Percentiles rank a stretch among this genome's conserved stretches.
These are phyloP conservation scores for Ectemnius cavifrons DNA, from an alignment of 2,888 invertebrate species.

Conservation along the genomic window DNA sequence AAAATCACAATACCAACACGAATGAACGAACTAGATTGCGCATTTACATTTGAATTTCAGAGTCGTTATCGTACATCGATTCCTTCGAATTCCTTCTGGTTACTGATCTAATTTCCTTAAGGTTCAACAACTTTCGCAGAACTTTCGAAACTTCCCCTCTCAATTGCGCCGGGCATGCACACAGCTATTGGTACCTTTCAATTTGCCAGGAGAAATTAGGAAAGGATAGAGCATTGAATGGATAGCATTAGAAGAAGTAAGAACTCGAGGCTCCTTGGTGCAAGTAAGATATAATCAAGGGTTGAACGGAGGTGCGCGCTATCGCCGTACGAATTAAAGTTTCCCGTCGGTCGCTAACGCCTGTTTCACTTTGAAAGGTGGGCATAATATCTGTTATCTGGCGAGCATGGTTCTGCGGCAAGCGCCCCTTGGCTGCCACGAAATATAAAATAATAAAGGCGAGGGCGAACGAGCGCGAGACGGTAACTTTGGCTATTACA, in stretches of 20 bases:
- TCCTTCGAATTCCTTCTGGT: slow-evolving; percentile 14
- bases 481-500: slow-evolving; percentile 75
- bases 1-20: not conserved
- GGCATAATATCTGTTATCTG: slow-evolving; percentile 73
- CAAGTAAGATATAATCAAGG: slow-evolving; percentile 48
- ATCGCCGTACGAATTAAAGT: slow-evolving; percentile 59
- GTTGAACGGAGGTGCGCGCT: slow-evolving; percentile 8
- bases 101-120: slow-evolving; percentile 35
- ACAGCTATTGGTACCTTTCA: slow-evolving; percentile 11
- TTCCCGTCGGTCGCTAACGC: slow-evolving; percentile 68
- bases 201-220: slow-evolving; percentile 30
- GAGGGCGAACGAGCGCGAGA: slow-evolving; percentile 28
- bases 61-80: slow-evolving; percentile 18
- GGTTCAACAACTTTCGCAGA: not conserved
- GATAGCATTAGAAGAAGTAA: too few species aligned
- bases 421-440: slow-evolving; percentile 45
- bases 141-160: slow-evolving; percentile 28
- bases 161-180: slow-evolving; percentile 14
- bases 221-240: not conserved
- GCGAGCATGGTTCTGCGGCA: slow-evolving; percentile 44
- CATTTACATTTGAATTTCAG: slow-evolving; percentile 26
- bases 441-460: slow-evolving; percentile 73
- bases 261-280: slow-evolving; percentile 12
- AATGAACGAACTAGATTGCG: not conserved
- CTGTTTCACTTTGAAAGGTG: slow-evolving; percentile 71